phyloP scores from a whole-genome alignment of 2,888 invertebrate genomes.

The Lottia scabra region DNA sequence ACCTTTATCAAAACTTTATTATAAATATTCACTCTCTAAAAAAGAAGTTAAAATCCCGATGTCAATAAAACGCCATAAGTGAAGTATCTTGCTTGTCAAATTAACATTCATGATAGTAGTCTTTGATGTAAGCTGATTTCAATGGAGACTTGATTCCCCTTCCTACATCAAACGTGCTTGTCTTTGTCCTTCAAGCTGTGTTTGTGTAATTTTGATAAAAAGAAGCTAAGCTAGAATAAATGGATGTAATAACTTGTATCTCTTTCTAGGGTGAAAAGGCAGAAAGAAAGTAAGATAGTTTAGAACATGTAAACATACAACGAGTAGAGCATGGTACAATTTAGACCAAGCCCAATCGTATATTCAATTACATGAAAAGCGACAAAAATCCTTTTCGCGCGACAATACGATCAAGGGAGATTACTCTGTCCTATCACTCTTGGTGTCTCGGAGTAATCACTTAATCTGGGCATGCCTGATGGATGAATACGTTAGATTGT shows the following conservation, averaged over 20 bases:
- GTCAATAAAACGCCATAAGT: background rate
- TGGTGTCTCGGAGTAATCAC: slow-evolving; percentile 1
- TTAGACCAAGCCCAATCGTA: slow-evolving; percentile 5
- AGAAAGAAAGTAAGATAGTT: slow-evolving; percentile 3
- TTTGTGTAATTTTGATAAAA: slow-evolving; percentile 6
- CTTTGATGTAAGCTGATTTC: background rate
- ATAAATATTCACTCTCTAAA: no score
- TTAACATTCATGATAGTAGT: slow-evolving; percentile 1
- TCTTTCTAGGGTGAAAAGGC: slow-evolving; percentile 4
- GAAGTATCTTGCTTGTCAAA: background rate
- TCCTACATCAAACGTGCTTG: background rate
- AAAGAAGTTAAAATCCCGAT: no score
- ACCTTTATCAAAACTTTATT: no score
- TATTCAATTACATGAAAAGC: slow-evolving; percentile 37
- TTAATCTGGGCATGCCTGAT: background rate
- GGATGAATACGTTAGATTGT: background rate
- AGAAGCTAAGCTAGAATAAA: slow-evolving; percentile 3
- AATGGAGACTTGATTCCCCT: background rate
- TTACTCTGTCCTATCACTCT: slow-evolving; percentile 18
- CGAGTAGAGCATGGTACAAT: slow-evolving; percentile 2
- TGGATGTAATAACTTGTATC: slow-evolving; percentile 6
- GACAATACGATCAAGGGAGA: slow-evolving; percentile 32
- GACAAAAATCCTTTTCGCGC: slow-evolving; percentile 22
- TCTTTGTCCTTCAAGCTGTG: background rate
- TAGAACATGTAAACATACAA: slow-evolving; percentile 6